Base-by-base conservation (phyloP, 2,113 vertebrate species). In the Tichodroma muraria region DNA sequence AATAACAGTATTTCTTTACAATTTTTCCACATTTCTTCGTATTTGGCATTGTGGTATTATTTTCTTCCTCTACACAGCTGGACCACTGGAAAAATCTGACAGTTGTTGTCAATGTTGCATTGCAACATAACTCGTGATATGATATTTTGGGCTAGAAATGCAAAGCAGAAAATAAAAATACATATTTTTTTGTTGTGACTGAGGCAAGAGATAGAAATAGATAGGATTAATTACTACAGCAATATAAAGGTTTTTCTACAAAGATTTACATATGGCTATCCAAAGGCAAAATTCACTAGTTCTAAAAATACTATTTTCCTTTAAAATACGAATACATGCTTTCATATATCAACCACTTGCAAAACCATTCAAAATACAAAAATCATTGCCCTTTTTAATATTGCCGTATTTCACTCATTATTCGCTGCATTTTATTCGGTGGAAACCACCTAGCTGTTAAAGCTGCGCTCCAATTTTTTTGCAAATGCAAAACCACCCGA, bases 31-130 rank as follows among this genome's bases (percentile, higher is more conserved):
- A 83, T 33, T 68, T 89, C 65, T 89, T 92, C 0, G 0, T 72
- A 50, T 85, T 70, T 76, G 64, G n/a, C 38, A 84, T 7, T 73
- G 37, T 40, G n/a, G 28, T 33, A 66, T 66, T 85, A 70, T 70
- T 91, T 91, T 80, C 56, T 56, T 90, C 44, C 64, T 83, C 49
- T 66, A 33, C 68, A 85, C 64, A 71, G 82, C 44, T 56, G 54
- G 60, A 91, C 88, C 94, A 64, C 72, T 64, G 65, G 56, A 85
- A 94, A 94, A 95, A 95, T 52, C 40, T 52, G 64, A 88, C 63
- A 93, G 40, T 37, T 6, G 3, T 18, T 77, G 44, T 75, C 88
- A 75, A 45, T 12, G 64, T 42, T 61, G 53, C 37, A 68, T 35
- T 80, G 37, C 33, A 59, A 86, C 56, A 28, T 49, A 75, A 83